These are phyloP conservation scores for Leptocoma aspasia DNA, from an alignment of 2,113 vertebrate species.

Conservation along the genomic window DNA sequence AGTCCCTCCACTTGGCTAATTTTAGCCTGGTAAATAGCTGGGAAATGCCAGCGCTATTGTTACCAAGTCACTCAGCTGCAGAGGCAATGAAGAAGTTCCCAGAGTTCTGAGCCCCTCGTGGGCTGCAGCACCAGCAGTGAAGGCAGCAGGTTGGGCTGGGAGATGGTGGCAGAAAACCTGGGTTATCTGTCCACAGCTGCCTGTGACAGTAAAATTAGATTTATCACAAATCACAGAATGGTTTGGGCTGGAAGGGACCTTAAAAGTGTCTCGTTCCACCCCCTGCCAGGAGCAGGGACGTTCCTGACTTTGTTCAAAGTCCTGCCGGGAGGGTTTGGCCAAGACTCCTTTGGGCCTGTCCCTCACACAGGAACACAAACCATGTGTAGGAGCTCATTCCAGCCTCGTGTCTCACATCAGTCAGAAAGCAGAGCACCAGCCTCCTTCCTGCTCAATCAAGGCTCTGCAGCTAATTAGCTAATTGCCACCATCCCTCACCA, in stretches of 20 bases:
- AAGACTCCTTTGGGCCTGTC: accelerated
- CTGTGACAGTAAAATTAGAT: accelerated
- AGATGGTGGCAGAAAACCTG: accelerated
- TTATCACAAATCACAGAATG: background rate
- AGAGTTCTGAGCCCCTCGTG: accelerated
- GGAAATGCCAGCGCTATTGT: background rate
- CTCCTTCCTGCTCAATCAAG: background rate
- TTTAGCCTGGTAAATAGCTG: background rate
- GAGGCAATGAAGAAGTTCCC: background rate
- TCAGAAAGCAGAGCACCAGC: background rate
- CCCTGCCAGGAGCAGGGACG: background rate
- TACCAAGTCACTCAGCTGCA: background rate
- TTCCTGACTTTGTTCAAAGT: background rate
- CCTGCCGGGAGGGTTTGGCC: background rate
- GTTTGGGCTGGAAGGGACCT: background rate
- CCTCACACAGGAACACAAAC: accelerated
- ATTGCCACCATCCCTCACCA: background rate
- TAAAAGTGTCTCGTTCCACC: accelerated
- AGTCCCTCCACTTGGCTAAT: background rate
- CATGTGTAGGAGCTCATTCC: accelerated
- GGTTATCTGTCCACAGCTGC: background rate
- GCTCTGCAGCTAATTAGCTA: background rate
- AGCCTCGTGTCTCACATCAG: background rate
- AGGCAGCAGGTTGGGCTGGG: background rate
- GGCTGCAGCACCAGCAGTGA: background rate